A percentile compares a stretch with the other conserved stretches of the same genome.
Conservation (phyloP, 2,888 invertebrate genomes). For the Sinelater perroti region DNA sequence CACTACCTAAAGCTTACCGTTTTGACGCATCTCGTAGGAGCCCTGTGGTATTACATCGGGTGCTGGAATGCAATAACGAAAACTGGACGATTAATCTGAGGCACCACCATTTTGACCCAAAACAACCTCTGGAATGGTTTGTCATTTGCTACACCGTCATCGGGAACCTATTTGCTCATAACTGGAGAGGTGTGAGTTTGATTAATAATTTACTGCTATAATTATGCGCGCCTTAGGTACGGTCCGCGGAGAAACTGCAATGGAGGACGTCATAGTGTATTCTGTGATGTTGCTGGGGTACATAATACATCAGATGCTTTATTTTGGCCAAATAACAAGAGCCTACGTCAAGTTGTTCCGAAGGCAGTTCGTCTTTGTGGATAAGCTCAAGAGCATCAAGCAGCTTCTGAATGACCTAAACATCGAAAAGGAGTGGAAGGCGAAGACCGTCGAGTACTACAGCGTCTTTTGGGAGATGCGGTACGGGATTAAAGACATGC, state of each 20-base stretch:
- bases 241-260: conserved; percentile 17
- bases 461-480: conserved; percentile 65
- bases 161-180: conserved; percentile 27
- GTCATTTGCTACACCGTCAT: conserved; percentile 25
- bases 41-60: conserved; percentile 30
- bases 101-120: conserved; percentile 13
- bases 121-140: conserved; percentile 29
- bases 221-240: conserved; percentile 6
- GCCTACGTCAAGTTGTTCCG: conserved; percentile 36
- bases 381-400: conserved; percentile 33
- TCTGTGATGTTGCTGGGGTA: conserved; percentile 36
- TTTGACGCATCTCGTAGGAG: conserved; percentile 28
- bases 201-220: not conserved
- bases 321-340: conserved; percentile 38
- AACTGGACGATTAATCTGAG: conserved; percentile 36
- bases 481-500: conserved; percentile 62
- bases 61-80: conserved; percentile 19
- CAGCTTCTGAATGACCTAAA: conserved; percentile 32
- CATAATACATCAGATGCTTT: conserved; percentile 38
- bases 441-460: conserved; percentile 56
- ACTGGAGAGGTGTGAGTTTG: conserved; percentile 26
- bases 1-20: conserved; percentile 33
- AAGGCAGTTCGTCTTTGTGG: conserved; percentile 37
- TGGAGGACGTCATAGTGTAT: conserved; percentile 31
- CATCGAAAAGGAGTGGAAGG: conserved; percentile 26